Percentiles rank a stretch among this genome's conserved stretches.
Conservation (phyloP, 2,888 invertebrate genomes). For the Latheticus oryzae region DNA sequence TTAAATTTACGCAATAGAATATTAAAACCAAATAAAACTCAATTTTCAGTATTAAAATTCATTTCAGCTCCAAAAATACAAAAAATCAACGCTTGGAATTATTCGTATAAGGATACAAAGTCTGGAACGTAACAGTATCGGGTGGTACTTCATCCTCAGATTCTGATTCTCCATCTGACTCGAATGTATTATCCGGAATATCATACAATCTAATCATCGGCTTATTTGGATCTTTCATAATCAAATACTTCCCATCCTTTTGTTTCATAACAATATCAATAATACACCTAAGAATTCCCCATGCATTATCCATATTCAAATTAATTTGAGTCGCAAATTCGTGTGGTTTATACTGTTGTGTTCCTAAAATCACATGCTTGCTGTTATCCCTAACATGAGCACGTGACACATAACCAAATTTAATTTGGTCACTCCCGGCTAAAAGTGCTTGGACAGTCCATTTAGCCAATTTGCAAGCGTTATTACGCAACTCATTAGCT, state of each 20-base stretch:
- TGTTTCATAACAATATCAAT: slow-evolving; percentile 98
- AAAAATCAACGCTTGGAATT: slow-evolving; percentile 49
- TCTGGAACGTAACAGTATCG: slow-evolving; percentile 62
- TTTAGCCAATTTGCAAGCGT: slow-evolving; percentile 99
- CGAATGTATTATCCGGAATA: slow-evolving; percentile 98
- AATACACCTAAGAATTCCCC: slow-evolving; percentile 97
- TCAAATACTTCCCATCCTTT: slow-evolving; percentile 95
- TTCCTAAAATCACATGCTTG: slow-evolving; percentile 95
- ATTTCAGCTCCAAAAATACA: no score
- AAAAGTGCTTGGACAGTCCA: slow-evolving; percentile 96
- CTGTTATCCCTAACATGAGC: slow-evolving; percentile 92
- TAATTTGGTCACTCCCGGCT: slow-evolving; percentile 96
- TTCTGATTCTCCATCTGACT: slow-evolving; percentile 94
- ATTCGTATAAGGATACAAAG: slow-evolving; percentile 61
- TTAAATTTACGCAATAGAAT: not conserved
- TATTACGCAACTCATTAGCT: slow-evolving; percentile 97
- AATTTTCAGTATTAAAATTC: no score
- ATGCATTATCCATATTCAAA: slow-evolving; percentile 99
- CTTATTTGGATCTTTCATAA: slow-evolving; percentile 99
- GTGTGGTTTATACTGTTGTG: slow-evolving; percentile 97
- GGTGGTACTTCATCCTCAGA: slow-evolving; percentile 77
- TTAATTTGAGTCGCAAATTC: slow-evolving; percentile 99
- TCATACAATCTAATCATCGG: slow-evolving; percentile 97
- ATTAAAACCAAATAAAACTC: no score
- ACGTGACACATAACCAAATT: slow-evolving; percentile 99